phyloP scores from a whole-genome alignment of 2,797 vertebrate species.

The Tympanoctomys barrerae region DNA sequence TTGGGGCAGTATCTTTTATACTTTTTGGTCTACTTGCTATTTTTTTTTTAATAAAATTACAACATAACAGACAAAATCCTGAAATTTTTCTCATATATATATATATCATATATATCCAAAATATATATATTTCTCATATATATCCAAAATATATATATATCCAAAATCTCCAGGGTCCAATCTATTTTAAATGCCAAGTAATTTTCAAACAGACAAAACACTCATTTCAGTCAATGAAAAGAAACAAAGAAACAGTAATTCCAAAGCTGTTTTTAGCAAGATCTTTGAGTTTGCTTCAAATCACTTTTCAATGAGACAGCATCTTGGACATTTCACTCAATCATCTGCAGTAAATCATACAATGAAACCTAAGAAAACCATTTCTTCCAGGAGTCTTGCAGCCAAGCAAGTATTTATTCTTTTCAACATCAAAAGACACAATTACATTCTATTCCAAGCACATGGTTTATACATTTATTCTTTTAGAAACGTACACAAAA shows the following conservation, averaged over 20 bases:
- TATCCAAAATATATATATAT: conserved; percentile 19
- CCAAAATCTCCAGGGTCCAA: conserved; percentile 27
- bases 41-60: conserved; percentile 66
- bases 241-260: conserved; percentile 68
- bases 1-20: background rate
- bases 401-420: conserved; percentile 64
- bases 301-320: conserved; percentile 58
- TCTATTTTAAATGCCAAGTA: conserved; percentile 73
- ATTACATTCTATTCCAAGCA: conserved; percentile 48
- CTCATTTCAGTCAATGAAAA: conserved; percentile 72
- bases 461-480: conserved; percentile 7
- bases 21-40: conserved; percentile 21
- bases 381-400: conserved; percentile 52
- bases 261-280: conserved; percentile 74
- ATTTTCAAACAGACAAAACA: conserved; percentile 82
- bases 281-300: conserved; percentile 61
- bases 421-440: conserved; percentile 64
- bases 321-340: conserved; percentile 23
- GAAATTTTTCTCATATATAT: conserved; percentile 44
- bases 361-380: conserved; percentile 68
- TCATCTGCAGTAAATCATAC: conserved; percentile 62
- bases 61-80: conserved; percentile 62
- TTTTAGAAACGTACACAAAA: conserved; percentile 67
- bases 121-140: background rate
- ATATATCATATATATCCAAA: conserved; percentile 58